Percentiles rank a stretch among this genome's conserved stretches.
Evolutionary conservation across 2,113 vertebrate species (phyloP).

Genomic region (Odocoileus virginianus): DNA sequence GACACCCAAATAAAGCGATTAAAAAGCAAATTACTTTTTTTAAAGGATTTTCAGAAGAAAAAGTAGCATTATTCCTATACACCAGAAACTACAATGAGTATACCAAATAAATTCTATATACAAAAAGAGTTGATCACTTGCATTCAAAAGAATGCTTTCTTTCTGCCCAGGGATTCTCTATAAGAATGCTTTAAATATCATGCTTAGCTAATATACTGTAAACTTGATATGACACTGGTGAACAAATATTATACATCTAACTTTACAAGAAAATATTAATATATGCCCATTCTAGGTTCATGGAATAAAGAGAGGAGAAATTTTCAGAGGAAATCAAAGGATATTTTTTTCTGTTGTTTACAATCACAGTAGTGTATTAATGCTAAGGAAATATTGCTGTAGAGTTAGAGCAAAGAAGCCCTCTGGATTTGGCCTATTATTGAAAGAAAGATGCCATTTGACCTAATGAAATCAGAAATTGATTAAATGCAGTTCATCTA

Average conservation of each 20-base stretch:
- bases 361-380: conserved; percentile 35
- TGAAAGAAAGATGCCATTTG: conserved; percentile 63
- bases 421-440: conserved; percentile 45
- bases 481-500: conserved; percentile 69
- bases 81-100: not conserved
- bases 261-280: conserved; percentile 1
- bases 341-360: conserved; percentile 37
- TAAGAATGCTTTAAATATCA: not conserved
- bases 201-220: not conserved
- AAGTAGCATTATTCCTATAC: not conserved
- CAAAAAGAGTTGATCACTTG: not conserved
- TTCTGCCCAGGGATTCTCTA: not conserved
- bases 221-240: not conserved
- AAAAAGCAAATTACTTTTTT: not conserved
- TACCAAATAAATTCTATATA: not conserved
- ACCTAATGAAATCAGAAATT: conserved; percentile 75
- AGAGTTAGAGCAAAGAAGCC: conserved; percentile 25
- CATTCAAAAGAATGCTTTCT: conserved; percentile 27
- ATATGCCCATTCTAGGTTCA: not conserved
- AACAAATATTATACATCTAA: not conserved
- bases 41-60: not conserved
- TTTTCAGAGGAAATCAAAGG: conserved; percentile 17
- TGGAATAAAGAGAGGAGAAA: not conserved
- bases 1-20: not conserved
- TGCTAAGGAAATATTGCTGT: conserved; percentile 45